Percentiles rank a stretch among this genome's conserved stretches.
phyloP scores from a whole-genome alignment of 2,888 invertebrate genomes.

The Chrysolina haemoptera region DNA sequence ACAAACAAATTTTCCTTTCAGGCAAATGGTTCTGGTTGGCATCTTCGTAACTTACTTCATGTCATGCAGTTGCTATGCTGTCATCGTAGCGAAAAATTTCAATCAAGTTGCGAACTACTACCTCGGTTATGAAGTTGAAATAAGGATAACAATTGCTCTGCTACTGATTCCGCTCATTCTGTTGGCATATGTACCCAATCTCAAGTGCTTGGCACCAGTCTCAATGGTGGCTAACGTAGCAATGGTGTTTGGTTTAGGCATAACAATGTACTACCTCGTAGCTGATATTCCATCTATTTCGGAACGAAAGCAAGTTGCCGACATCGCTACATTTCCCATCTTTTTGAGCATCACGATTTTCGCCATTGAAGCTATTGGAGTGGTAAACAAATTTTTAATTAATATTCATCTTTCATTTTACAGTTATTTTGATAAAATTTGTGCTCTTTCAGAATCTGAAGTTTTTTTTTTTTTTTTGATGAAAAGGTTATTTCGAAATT shows the following conservation, averaged over 20 bases:
- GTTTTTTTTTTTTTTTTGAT: no score
- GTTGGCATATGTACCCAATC: constrained; percentile 87
- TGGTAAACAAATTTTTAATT: constrained; percentile 66
- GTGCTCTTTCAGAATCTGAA: no score
- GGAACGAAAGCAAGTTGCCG: constrained; percentile 62
- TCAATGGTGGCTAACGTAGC: constrained; percentile 94
- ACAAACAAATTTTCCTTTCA: constrained; percentile 63
- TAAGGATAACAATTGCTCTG: constrained; percentile 78
- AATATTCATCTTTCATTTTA: not conserved
- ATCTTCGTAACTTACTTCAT: constrained; percentile 95
- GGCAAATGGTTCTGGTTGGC: constrained; percentile 81
- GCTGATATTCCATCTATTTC: constrained; percentile 74
- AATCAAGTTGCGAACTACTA: constrained; percentile 79
- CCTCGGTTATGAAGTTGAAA: constrained; percentile 70
- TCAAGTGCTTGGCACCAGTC: constrained; percentile 92
- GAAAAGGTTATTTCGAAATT: no score
- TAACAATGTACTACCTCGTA: constrained; percentile 91
- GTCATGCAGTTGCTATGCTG: constrained; percentile 97
- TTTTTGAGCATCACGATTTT: constrained; percentile 97
- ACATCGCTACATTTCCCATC: constrained; percentile 78
- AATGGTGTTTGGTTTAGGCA: constrained; percentile 88
- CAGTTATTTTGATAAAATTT: no score
- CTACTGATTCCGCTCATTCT: constrained; percentile 83
- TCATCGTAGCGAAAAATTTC: constrained; percentile 91
- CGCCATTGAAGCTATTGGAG: constrained; percentile 97